Evolutionary conservation across 2,113 vertebrate genomes (phyloP).

Genomic region (Cisticola juncidis): DNA sequence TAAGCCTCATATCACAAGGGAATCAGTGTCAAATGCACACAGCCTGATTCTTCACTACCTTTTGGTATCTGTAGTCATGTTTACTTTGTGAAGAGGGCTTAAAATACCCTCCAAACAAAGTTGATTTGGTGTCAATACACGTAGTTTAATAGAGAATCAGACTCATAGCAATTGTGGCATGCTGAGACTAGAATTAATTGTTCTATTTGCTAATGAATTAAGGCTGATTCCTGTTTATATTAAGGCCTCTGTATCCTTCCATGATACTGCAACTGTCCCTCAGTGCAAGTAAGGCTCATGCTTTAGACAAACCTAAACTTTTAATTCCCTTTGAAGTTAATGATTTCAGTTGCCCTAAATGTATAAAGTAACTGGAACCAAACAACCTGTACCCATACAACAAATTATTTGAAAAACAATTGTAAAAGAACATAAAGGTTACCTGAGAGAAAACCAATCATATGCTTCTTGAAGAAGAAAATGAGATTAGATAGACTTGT

Average conservation of each 20-base stretch:
- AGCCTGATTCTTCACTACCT: not conserved
- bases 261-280: not conserved
- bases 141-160: not conserved
- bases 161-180: not conserved
- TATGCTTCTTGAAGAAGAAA: not conserved
- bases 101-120: not conserved
- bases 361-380: not conserved
- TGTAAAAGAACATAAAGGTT: not conserved
- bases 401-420: not conserved
- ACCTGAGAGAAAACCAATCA: not conserved
- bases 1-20: not conserved
- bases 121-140: not conserved
- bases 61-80: not conserved
- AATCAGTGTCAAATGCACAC: not conserved
- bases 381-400: not conserved
- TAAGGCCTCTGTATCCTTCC: conserved; percentile 40
- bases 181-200: not conserved
- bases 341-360: not conserved
- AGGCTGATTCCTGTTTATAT: conserved; percentile 44
- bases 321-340: not conserved
- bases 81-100: not conserved
- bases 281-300: not conserved
- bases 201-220: conserved; percentile 36
- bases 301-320: not conserved
- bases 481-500: not conserved